Evolutionary conservation across 2,888 invertebrate genomes (phyloP), one percentile per base, ranked within the genome.

Genomic region (Zhengitettix transpicula): DNA sequence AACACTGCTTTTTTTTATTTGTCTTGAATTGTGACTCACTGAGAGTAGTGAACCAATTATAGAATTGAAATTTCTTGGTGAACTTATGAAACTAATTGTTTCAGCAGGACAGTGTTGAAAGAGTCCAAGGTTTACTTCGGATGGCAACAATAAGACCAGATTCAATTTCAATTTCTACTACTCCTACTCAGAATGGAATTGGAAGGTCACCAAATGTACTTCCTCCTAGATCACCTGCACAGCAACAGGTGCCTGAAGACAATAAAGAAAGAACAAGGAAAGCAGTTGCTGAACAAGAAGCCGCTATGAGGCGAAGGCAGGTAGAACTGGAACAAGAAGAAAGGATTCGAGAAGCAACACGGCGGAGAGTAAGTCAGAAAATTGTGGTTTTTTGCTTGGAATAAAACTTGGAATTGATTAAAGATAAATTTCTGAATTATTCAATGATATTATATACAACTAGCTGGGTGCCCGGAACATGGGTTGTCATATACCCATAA

Each of bases 91-190:
- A 28, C 28, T 28, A 28, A 28, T 28, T 28, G 28, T 28, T 52
- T 40, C 58, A 62, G 10, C 60, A 69, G 68, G 69, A 69, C 58
- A 67, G 68, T 47, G 64, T 66, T 16, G 69, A 75, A 62, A 69
- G 75, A 54, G 74, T 78, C 11, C 80, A 81, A 62, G 79, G 79
- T 56, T 71, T 79, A 9, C 69, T 80, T 16, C 71, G 78, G 8
- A 71, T 76, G 62, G 74, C 77, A 12, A 70, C 71, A 15, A 64
- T 65, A 58, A 71, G 72, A 44, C 72, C 73, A 40, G 57, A 60
- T 47, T 40, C 52, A 16, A 15, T n/a, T 40, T 16, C 16, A 10
- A 52, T 57, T n/a, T 41, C 16, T 10, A 14, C 41, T 40, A 28
- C 40, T 52, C 56, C 28, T 41, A 55, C 57, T 51, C 59, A 58